phyloP scores from a whole-genome alignment of 2,888 invertebrate genomes.

The Hyposoter didymator region DNA sequence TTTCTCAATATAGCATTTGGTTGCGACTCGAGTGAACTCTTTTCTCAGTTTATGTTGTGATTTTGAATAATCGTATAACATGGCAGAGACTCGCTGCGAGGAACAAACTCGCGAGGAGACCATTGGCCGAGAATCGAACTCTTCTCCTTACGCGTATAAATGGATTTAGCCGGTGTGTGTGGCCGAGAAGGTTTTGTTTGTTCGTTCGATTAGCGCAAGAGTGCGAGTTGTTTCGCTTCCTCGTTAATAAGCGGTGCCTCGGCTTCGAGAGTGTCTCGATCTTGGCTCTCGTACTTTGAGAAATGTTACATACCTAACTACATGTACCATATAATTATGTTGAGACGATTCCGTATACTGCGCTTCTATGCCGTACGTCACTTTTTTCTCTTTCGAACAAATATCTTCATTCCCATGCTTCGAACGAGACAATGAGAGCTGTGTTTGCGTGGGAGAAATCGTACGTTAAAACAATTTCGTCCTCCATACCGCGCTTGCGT shows the following conservation, averaged over 20 bases:
- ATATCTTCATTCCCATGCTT: slow-evolving; percentile 58
- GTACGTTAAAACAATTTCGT: slow-evolving; percentile 20
- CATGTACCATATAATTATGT: slow-evolving; percentile 24
- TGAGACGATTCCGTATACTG: background rate
- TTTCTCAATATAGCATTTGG: background rate
- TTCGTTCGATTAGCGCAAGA: slow-evolving; percentile 81
- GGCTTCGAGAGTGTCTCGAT: slow-evolving; percentile 51
- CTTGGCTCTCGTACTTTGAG: slow-evolving; percentile 45
- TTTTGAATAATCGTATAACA: background rate
- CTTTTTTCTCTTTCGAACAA: slow-evolving; percentile 32
- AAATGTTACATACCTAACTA: slow-evolving; percentile 53
- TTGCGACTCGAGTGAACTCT: background rate
- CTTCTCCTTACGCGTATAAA: slow-evolving; percentile 8
- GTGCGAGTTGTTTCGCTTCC: slow-evolving; percentile 84
- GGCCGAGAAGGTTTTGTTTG: slow-evolving; percentile 73
- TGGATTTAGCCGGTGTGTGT: slow-evolving; percentile 20
- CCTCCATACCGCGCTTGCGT: background rate
- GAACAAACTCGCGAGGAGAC: slow-evolving; percentile 18
- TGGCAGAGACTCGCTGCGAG: background rate
- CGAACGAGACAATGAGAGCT: slow-evolving; percentile 55
- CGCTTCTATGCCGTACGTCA: background rate
- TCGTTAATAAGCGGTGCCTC: slow-evolving; percentile 81
- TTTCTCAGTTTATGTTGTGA: background rate
- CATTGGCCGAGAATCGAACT: slow-evolving; percentile 51
- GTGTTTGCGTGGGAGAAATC: slow-evolving; percentile 59